Evolutionary conservation across 2,888 invertebrate species (phyloP).

Genomic region (Nymphalis polychloros): DNA sequence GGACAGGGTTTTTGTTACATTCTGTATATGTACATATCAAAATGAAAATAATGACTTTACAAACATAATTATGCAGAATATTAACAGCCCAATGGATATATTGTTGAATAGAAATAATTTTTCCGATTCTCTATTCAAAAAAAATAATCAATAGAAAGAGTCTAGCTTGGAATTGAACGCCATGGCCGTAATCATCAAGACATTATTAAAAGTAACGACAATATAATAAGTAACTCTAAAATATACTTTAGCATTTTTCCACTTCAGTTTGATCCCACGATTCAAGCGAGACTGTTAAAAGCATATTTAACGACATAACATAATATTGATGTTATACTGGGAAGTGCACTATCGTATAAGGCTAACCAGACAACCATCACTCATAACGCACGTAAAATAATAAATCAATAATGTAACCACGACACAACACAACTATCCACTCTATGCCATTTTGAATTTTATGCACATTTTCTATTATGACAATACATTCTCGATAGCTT

Average conservation of each 20-base stretch:
- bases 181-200: too few species aligned
- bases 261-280: background rate
- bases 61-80: too few species aligned
- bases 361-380: slow-evolving; percentile 11
- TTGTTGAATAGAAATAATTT: too few species aligned
- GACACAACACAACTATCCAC: slow-evolving; percentile 34
- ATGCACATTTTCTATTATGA: slow-evolving; percentile 26
- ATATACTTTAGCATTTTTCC: background rate
- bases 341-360: slow-evolving; percentile 15
- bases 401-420: slow-evolving; percentile 31
- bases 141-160: too few species aligned
- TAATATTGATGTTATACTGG: slow-evolving; percentile 1
- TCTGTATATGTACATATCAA: too few species aligned
- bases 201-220: too few species aligned
- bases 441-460: slow-evolving; percentile 26
- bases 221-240: too few species aligned
- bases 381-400: slow-evolving; percentile 26
- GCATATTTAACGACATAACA: background rate
- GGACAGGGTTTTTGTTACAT: too few species aligned
- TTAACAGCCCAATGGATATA: too few species aligned
- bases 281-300: background rate
- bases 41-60: too few species aligned
- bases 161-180: too few species aligned
- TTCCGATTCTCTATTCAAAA: too few species aligned
- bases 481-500: background rate